Evolutionary conservation across 2,797 vertebrate species (phyloP), one percentile per base, ranked within the genome.

Genomic region (Phrynocephalus guinanensis): DNA sequence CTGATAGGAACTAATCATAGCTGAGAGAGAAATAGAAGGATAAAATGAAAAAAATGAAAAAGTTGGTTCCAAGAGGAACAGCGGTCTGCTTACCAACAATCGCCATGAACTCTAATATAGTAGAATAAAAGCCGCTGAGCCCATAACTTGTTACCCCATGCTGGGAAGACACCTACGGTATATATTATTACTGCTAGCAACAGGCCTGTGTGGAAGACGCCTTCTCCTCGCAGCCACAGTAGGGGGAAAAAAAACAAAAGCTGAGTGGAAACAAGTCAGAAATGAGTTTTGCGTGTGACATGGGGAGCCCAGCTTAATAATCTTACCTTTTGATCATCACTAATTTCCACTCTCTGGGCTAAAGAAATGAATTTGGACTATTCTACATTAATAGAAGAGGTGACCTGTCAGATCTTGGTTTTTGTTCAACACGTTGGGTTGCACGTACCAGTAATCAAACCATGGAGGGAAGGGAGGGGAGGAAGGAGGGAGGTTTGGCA

Each of bases 281-380:
- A 16, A 1, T 89, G n/a, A 67, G 78, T 84, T 83, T 20, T 79
- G 84, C 44, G 68, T 52, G 16, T 24, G 73, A 13, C 5, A 10
- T 0, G 1, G 13, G 60, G 84, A 91, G 72, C 5, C 24, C 56
- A 44, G 70, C 75, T 50, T 60, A 56, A 75, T 67, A 71, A 63
- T 66, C 76, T 82, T 77, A 26, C 77, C 83, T 78, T 28, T 22
- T 30, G 82, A 81, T 85, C 71, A 84, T 71, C 79, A 71, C 70
- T 73, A 81, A 76, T 90, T 85, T 72, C 76, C 80, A 60, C 76
- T 84, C 90, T 38, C 30, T 6, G 26, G 63, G 80, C 48, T 85
- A 79, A 82, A 86, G 79, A 85, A 72, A 84, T 89, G 60, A 71
- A 33, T 24, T 48, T 3, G 20, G 87, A 7, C 71, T 83, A 7